phyloP scores from a whole-genome alignment of 1,140 invertebrate genomes.

The Papilio machaon region DNA sequence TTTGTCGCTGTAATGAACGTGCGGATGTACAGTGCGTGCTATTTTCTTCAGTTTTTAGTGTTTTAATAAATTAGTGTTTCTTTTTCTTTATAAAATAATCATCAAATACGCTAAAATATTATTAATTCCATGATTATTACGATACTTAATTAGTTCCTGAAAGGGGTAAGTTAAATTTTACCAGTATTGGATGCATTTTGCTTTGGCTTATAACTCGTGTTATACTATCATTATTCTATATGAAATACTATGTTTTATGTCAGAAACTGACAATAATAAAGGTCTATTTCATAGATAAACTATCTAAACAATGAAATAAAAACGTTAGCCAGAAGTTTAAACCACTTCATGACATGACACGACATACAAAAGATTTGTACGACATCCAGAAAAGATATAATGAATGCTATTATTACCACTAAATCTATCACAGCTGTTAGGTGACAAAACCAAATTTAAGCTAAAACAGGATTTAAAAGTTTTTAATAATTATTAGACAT shows the following conservation, averaged over 20 bases:
- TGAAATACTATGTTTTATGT: slow-evolving; percentile 1
- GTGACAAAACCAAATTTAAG: neutral
- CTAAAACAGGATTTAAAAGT: neutral
- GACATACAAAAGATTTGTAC: neutral
- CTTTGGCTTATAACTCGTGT: neutral
- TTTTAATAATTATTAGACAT: neutral
- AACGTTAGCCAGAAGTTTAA: neutral
- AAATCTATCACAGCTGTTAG: neutral
- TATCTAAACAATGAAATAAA: neutral
- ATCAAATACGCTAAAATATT: neutral
- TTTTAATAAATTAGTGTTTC: neutral
- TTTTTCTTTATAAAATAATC: neutral
- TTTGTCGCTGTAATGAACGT: slow-evolving; percentile 22
- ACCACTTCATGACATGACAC: neutral
- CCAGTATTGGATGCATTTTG: neutral
- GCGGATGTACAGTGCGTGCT: slow-evolving; percentile 20
- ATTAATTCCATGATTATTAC: slow-evolving; percentile 19
- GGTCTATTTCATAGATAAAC: neutral
- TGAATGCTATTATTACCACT: neutral
- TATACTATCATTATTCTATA: neutral
- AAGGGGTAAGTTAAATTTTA: slow-evolving; percentile 27
- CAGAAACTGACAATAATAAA: neutral
- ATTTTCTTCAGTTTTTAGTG: slow-evolving; percentile 15
- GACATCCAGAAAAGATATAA: slow-evolving; percentile 1
- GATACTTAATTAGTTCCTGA: slow-evolving; percentile 6